Evolutionary conservation across 1,140 invertebrate species (phyloP), one percentile per base, ranked within the genome.

Genomic region (Anastatus disparis): DNA sequence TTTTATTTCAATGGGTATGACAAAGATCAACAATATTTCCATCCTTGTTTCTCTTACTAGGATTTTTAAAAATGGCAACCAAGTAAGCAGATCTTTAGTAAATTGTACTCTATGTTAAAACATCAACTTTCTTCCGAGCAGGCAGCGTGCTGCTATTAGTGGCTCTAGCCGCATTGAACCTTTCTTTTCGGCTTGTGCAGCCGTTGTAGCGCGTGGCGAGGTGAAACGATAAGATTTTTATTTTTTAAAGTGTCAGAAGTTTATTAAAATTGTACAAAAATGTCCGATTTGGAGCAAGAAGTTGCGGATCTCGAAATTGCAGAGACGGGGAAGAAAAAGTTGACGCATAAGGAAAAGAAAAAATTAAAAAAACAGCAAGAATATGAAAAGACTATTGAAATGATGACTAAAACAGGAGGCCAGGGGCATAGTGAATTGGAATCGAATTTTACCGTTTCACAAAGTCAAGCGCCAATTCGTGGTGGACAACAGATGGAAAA

Each of bases 381-480:
- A 76, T 98, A 95, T 87, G 93, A 97, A 76, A 93, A 94, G 76
- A 93, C 97, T 79, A 89, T 98, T 88, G 95, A 97, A 79, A 87
- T 92, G 71, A 87, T 97, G 84, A 92, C 94, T 1, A 95, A 94
- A 79, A 94, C 95, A 84, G 94, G 94, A 52, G 94, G 94, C 0
- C 90, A 94, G 79, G 94, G 94, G 1, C 93, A 94, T 77, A 95
- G 93, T 56, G 94, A 95, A 71, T 86, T 97, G 31, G 95, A 94
- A 64, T 93, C 92, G 27, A 98, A 99, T 84, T 99, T 99, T 80
- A 97, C 97, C 3, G 93, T 99, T 53, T 99, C 97, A 9, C 95
- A 97, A 83, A 83, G 79, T 50, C 69, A 79, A 48, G 72, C 68
- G 3, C 83, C 82, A 38, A 76, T 72, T 53, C 80, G 81, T 0